Base-by-base conservation (phyloP, 1,140 invertebrate species). In the Achatina immaculata region DNA sequence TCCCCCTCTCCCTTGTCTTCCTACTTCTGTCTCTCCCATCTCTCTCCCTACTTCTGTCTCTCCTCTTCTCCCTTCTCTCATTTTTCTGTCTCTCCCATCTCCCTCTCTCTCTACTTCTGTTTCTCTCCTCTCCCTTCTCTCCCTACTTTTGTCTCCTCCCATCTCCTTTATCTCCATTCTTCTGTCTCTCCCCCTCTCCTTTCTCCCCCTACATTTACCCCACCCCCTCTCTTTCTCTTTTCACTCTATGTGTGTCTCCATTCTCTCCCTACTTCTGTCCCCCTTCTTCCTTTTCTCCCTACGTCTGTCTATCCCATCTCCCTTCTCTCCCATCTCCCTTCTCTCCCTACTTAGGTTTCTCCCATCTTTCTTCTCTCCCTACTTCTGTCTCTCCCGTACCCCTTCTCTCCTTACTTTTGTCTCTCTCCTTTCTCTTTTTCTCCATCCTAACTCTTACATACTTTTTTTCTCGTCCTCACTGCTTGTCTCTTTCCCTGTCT, bases 211-310 rank as follows among this genome's bases (percentile, higher is more conserved):
- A 19, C 28, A 9, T 31, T 28, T 31, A 9, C 28, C 28, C 28
- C 76, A 66, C 58, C 68, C 76, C 42, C 36, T 78, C 36, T 66
- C 62, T 78, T 62, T 78, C 76, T 78, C 76, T 6, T 42, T 78
- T 45, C n/a, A 19, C 51, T 45, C 51, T 19, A 48, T 31, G 45
- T 19, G 28, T 45, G 28, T 16, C 28, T 14, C 51, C 40, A 4
- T 36, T 66, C 62, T 66, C 2, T 38, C 45, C 40, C 34, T 43
- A 34, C 21, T 42, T 78, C 55, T 66, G 31, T 66, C 38, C 28
- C 36, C 45, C 62, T 42, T 42, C 45, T 62, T 66, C 55, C 43
- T 9, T 24, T 24, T 66, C 0, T 51, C 36, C 68, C 76, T 36
- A 19, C 58, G 28, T 58, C n/a, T 51, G 0, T n/a, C 40, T 76